phyloP scores from a whole-genome alignment of 2,797 vertebrate species.

The Amblyopsis hoosieri region DNA sequence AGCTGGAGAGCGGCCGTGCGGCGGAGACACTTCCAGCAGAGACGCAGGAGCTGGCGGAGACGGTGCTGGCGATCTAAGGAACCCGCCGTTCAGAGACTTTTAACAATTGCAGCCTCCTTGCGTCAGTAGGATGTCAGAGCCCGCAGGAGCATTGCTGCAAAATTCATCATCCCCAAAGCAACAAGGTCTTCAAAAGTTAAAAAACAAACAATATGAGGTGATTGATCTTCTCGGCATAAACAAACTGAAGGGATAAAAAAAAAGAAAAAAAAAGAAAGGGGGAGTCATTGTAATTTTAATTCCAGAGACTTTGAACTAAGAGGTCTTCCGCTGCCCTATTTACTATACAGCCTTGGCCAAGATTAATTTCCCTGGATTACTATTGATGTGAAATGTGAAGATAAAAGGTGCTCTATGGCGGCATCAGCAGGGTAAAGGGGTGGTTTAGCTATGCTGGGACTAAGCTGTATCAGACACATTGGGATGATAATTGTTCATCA shows the following conservation, averaged over 20 bases:
- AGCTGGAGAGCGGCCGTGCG: slow-evolving; percentile 26
- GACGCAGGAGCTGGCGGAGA: slow-evolving; percentile 16
- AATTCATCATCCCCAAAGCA: slow-evolving; percentile 80
- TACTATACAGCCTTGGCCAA: slow-evolving; percentile 65
- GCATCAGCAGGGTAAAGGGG: slow-evolving; percentile 54
- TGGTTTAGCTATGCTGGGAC: slow-evolving; percentile 28
- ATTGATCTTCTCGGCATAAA: slow-evolving; percentile 73
- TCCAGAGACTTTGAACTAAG: slow-evolving; percentile 51
- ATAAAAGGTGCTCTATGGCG: slow-evolving; percentile 69
- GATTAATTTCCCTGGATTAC: slow-evolving; percentile 74
- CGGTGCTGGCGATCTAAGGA: slow-evolving; percentile 64
- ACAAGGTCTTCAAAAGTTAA: slow-evolving; percentile 79
- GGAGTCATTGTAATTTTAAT: slow-evolving; percentile 36
- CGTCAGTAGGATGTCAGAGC: slow-evolving; percentile 75
- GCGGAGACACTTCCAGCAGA: slow-evolving; percentile 27
- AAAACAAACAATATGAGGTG: slow-evolving; percentile 75
- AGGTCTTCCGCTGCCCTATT: slow-evolving; percentile 49
- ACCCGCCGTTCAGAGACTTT: slow-evolving; percentile 68
- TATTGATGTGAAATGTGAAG: slow-evolving; percentile 72
- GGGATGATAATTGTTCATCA: slow-evolving; percentile 67
- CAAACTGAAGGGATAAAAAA: slow-evolving; percentile 31
- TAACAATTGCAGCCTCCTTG: slow-evolving; percentile 78
- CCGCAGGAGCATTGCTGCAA: slow-evolving; percentile 73
- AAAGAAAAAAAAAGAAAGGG: slow-evolving; percentile 1
- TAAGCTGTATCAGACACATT: slow-evolving; percentile 61